phyloP scores from a whole-genome alignment of 1,140 invertebrate species.

The Drosophila bipectinata region DNA sequence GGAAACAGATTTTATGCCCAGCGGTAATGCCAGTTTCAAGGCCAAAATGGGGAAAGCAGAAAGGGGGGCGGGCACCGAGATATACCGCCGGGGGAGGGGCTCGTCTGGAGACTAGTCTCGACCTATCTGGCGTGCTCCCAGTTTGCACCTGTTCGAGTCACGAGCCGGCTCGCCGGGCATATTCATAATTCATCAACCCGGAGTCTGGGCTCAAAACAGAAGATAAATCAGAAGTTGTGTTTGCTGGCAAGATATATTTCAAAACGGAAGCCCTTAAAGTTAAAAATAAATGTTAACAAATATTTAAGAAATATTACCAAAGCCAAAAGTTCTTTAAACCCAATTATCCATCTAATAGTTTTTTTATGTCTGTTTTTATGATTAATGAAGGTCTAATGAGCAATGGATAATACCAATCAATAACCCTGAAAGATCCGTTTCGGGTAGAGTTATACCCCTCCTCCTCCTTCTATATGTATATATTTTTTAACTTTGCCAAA shows the following conservation, averaged over 20 bases:
- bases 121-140: slow-evolving; percentile 25
- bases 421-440: slow-evolving; percentile 26
- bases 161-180: slow-evolving; percentile 22
- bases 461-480: neutral
- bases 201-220: slow-evolving; percentile 13
- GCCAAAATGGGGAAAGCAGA: slow-evolving; percentile 1
- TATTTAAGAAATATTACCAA: neutral
- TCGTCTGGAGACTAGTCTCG: slow-evolving; percentile 34
- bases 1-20: slow-evolving; percentile 14
- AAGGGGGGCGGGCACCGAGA: neutral
- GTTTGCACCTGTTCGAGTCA: slow-evolving; percentile 44
- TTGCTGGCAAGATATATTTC: neutral
- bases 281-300: neutral
- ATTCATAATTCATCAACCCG: slow-evolving; percentile 43
- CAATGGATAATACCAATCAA: slow-evolving; percentile 27
- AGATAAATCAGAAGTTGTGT: slow-evolving; percentile 5
- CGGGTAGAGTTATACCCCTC: neutral
- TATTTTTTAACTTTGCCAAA: neutral
- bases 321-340: neutral
- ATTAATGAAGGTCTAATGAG: slow-evolving; percentile 38
- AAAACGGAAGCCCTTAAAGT: neutral
- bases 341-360: slow-evolving; percentile 17
- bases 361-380: slow-evolving; percentile 17
- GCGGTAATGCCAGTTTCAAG: neutral
- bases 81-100: slow-evolving; percentile 1